Evolutionary conservation across 1,140 invertebrate genomes (phyloP), one percentile per base, ranked within the genome.

Genomic region (Calosoma granatense): DNA sequence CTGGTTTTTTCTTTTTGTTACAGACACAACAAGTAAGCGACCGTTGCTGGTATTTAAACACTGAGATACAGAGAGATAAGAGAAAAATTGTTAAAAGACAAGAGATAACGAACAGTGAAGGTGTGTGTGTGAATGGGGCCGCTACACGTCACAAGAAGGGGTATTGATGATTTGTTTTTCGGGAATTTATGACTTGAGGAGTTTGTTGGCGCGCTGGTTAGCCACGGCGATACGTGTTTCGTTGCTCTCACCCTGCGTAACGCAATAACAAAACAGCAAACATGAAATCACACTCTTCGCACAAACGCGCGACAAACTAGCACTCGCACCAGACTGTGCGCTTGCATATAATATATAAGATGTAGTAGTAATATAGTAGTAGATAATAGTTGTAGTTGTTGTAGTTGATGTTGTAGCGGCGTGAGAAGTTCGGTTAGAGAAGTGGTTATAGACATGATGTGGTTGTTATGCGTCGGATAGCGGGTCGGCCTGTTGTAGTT

Each of bases 201-300:
- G 80, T 70, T 87, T 86, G 72, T 86, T 84, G 69, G 86, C 85
- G 65, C 85, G 79, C 70, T 88, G 85, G 74, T 88, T 88, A 61
- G 86, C 86, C 68, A 87, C 83, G 59, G 84, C 83, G 76, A 88
- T 87, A 76, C 86, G 83, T 59, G 84, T 84, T 75, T 87, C 84
- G 76, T 88, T 88, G 74, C 85, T 88, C 64, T 86, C 83, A 65
- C 83, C 85, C 84, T 88, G 57, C 70, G 70, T 56, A 65, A 66
- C 58, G 63, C 63, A 58, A 56, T 54, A 63, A 65, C 65, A 67
- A 68, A 71, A 71, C 61, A 67, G 60, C 60, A 56, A 57, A 39
- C 55, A 51, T 57, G 20, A 57, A 57, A 51, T 52, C 60, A 59
- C n/a, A 55, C 21, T 51, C 39, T 2, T 57, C 21, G 54, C 43